A percentile compares a stretch with the other conserved stretches of the same genome.
Evolutionary conservation across 2,888 invertebrate genomes (phyloP).

Genomic region (Synergus itoensis): DNA sequence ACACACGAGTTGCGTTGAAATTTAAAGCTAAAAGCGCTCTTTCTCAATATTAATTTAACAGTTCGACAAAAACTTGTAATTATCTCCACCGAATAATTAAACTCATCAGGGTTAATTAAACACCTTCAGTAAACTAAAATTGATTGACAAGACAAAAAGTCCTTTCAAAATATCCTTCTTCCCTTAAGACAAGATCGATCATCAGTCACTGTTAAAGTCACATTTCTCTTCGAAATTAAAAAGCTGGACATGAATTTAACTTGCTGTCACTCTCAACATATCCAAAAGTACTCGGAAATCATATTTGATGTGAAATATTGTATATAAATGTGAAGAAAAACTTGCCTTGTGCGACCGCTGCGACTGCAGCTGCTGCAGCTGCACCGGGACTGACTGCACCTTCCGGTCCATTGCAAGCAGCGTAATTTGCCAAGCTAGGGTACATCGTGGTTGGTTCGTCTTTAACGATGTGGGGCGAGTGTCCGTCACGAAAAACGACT

Average conservation of each 20-base stretch:
- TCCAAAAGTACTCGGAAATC: conserved; percentile 29
- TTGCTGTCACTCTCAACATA: conserved; percentile 5
- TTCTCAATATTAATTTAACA: no score
- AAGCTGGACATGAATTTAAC: conserved; percentile 14
- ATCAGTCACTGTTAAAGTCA: conserved; percentile 6
- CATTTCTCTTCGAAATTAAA: conserved; percentile 11
- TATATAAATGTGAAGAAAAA: conserved; percentile 46
- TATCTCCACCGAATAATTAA: no score
- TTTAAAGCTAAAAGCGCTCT: background rate
- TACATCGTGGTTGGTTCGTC: conserved; percentile 75
- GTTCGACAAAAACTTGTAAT: no score
- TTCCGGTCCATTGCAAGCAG: conserved; percentile 81
- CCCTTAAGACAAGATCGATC: conserved; percentile 12
- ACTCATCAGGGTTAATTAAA: background rate
- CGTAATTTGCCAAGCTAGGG: conserved; percentile 75
- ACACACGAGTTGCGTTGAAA: background rate
- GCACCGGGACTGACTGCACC: conserved; percentile 84
- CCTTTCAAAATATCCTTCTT: background rate
- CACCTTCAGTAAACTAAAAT: conserved; percentile 1
- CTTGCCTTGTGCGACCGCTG: conserved; percentile 88
- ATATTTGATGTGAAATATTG: conserved; percentile 32
- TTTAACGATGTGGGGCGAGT: conserved; percentile 79
- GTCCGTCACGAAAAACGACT: conserved; percentile 93
- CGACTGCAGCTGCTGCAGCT: conserved; percentile 91
- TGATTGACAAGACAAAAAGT: background rate